These are phyloP conservation scores for Allophyes oxyacanthae DNA, from an alignment of 2,888 invertebrate genomes.

Conservation along the genomic window DNA sequence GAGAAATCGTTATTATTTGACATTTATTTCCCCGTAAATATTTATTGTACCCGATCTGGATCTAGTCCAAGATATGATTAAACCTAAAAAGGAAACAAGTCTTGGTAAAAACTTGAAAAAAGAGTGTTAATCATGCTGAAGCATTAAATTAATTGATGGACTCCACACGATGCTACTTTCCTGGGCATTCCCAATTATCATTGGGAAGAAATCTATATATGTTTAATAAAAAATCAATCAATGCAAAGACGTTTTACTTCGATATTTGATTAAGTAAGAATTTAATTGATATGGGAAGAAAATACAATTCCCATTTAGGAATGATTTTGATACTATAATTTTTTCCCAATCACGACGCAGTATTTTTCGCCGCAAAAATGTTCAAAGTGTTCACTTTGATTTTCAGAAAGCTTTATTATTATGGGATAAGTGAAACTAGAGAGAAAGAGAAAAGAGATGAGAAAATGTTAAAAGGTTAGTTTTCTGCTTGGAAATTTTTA, in stretches of 20 bases:
- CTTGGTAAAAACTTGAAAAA: constrained; percentile 18
- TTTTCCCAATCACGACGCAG: constrained; percentile 46
- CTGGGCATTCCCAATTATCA: constrained; percentile 13
- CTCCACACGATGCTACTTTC: constrained; percentile 11
- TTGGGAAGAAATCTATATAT: too few relatives aligned
- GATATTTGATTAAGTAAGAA: too few relatives aligned
- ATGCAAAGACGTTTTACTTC: too few relatives aligned
- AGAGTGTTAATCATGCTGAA: constrained; percentile 21
- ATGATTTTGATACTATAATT: neutral
- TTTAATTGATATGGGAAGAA: constrained; percentile 2
- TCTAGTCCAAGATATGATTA: constrained; percentile 7
- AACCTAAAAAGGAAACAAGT: constrained; percentile 29
- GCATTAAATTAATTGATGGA: neutral
- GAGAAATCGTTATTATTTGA: constrained; percentile 4
- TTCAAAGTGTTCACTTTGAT: too few relatives aligned
- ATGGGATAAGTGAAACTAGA: too few relatives aligned
- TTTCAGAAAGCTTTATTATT: too few relatives aligned
- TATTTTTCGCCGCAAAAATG: neutral
- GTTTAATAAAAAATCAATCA: too few relatives aligned
- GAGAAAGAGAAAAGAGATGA: too few relatives aligned
- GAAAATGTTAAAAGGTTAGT: too few relatives aligned
- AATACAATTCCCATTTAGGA: constrained; percentile 20
- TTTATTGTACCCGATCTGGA: constrained; percentile 2
- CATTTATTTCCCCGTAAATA: constrained; percentile 11
- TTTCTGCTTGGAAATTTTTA: too few relatives aligned